phyloP scores from a whole-genome alignment of 1,140 invertebrate genomes.

The Drosophila ohnishii region DNA sequence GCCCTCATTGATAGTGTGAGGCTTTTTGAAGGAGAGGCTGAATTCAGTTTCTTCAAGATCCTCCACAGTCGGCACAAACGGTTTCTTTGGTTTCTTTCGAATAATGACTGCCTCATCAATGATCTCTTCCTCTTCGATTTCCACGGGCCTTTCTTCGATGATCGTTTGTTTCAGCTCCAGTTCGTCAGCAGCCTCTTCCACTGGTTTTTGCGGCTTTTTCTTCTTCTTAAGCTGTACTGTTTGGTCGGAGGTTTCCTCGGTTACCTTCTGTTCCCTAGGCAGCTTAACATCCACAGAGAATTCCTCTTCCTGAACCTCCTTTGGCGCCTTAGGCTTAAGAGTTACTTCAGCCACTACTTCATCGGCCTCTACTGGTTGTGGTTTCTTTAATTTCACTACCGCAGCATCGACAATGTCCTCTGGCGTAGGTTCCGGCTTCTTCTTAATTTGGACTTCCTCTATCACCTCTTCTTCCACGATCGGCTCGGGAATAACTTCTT shows the following conservation, averaged over 20 bases:
- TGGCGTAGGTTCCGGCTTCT: conserved; percentile 42
- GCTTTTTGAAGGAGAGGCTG: conserved; percentile 82
- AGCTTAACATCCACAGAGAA: conserved; percentile 75
- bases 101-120: conserved; percentile 72
- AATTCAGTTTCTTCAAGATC: conserved; percentile 78
- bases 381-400: conserved; percentile 63
- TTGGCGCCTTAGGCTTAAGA: conserved; percentile 76
- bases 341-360: conserved; percentile 77
- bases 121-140: conserved; percentile 82
- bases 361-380: conserved; percentile 64
- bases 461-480: conserved; percentile 66
- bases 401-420: conserved; percentile 56
- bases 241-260: conserved; percentile 71
- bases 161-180: conserved; percentile 83
- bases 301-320: conserved; percentile 70
- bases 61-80: conserved; percentile 62
- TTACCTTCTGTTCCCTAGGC: conserved; percentile 57
- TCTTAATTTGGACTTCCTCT: conserved; percentile 68
- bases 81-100: conserved; percentile 78
- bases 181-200: conserved; percentile 83
- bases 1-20: conserved; percentile 70
- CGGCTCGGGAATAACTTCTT: conserved; percentile 65
- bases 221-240: conserved; percentile 76
- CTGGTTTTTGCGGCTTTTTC: conserved; percentile 77
- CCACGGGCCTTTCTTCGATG: conserved; percentile 80